Evolutionary conservation across 2,797 vertebrate genomes (phyloP), one percentile per base, ranked within the genome.

Genomic region (Sebastes kiyomatsui): DNA sequence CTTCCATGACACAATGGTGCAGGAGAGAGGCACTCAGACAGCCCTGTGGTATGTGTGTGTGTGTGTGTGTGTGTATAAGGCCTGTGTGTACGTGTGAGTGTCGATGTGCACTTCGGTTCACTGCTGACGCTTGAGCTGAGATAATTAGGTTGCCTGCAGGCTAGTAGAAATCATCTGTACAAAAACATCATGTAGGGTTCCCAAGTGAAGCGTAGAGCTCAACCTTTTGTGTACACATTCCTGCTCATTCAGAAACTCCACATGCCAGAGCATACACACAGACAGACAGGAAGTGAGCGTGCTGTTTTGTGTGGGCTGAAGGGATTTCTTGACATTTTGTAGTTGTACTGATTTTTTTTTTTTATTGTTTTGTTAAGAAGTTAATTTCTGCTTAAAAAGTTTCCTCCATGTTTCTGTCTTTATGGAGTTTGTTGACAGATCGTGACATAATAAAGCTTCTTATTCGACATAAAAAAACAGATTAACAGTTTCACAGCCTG

Each of bases 141-240:
- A 92, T 93, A 92, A 95, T 94, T 93, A 94, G 91, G 87, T 85
- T 93, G 93, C 90, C 94, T 88, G 91, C 86, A 74, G 93, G 92
- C 91, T 81, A 80, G 81, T 52, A 93, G 88, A 91, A 94, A 93
- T 94, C 90, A 91, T 94, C 91, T 93, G 93, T 93, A 94, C 88
- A 90, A 90, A 94, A 94, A 94, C 94, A 95, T 94, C 92, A 94
- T 91, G 93, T 93, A 82, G 88, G 82, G 83, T 86, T 94, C 87
- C 91, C 90, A 91, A 92, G 89, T 94, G 91, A 93, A 94, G 90
- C 90, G 77, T 84, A 90, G 91, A 92, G 88, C 87, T 80, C 88
- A 87, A 93, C 82, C 89, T 92, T 94, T 94, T 94, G 92, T 94
- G 88, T 86, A 81, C 88, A 89, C 92, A 93, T 92, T 92, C 91